phyloP scores from a whole-genome alignment of 2,888 invertebrate species.

The Dynastes grantii region DNA sequence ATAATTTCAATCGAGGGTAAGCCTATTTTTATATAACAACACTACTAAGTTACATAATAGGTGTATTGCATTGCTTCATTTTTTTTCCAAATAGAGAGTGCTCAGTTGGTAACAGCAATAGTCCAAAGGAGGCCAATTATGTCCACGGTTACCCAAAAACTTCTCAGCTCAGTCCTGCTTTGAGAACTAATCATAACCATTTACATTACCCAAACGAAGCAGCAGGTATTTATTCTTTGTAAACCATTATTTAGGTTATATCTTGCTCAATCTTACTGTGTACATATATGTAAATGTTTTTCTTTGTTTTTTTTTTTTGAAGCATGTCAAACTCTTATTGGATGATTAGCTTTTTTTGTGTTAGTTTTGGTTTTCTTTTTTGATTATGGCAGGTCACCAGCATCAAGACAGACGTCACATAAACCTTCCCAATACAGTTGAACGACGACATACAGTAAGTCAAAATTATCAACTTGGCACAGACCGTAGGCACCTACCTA shows the following conservation, averaged over 20 bases:
- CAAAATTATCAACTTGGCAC: constrained; percentile 58
- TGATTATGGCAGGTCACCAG: constrained; percentile 48
- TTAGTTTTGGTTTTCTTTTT: constrained; percentile 35
- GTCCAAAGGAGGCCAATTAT: constrained; percentile 68
- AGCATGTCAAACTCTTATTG: constrained; percentile 29
- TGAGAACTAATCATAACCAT: constrained; percentile 65
- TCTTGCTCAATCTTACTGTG: neutral
- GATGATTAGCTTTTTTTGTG: constrained; percentile 24
- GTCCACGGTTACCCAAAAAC: constrained; percentile 69
- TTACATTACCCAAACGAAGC: constrained; percentile 67
- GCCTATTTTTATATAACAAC: constrained; percentile 48
- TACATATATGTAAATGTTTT: constrained; percentile 20
- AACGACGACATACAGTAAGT: constrained; percentile 58
- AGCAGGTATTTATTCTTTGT: constrained; percentile 60
- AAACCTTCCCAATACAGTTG: constrained; percentile 59
- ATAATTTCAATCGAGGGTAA: constrained; percentile 68
- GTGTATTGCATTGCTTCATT: constrained; percentile 16
- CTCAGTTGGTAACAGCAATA: constrained; percentile 66
- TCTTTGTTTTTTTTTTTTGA: constrained; percentile 21
- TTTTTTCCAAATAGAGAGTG: constrained; percentile 64
- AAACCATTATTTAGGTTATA: constrained; percentile 24
- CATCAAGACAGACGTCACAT: constrained; percentile 64
- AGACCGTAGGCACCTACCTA: constrained; percentile 52
- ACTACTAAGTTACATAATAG: constrained; percentile 39
- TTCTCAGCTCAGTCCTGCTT: constrained; percentile 68